Conservation (phyloP, 2,888 invertebrate genomes). For the Hydrotaea cyrtoneurina region DNA sequence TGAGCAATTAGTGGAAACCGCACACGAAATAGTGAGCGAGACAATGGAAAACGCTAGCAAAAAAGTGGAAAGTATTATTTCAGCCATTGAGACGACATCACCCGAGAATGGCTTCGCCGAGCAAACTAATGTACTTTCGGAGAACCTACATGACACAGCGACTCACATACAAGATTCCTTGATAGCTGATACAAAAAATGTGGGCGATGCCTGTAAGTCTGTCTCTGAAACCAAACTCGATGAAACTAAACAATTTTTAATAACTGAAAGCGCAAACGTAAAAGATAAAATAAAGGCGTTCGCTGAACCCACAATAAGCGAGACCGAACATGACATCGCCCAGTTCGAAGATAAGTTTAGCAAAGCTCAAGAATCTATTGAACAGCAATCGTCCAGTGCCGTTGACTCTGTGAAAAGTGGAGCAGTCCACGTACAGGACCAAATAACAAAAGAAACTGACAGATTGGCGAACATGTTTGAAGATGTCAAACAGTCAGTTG, state of each 20-base stretch:
- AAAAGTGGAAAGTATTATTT: slow-evolving; percentile 75
- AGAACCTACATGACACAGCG: not conserved
- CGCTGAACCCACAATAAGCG: slow-evolving; percentile 36
- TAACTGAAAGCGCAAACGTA: slow-evolving; percentile 33
- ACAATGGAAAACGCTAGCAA: slow-evolving; percentile 69
- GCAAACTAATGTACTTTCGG: not conserved
- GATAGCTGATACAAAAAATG: slow-evolving; percentile 7
- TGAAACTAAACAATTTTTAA: slow-evolving; percentile 14
- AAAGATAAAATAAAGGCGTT: slow-evolving; percentile 58
- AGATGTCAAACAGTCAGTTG: not conserved
- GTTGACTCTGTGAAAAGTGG: slow-evolving; percentile 40
- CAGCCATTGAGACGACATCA: slow-evolving; percentile 70
- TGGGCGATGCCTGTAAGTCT: not conserved
- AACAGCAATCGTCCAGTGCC: slow-evolving; percentile 36
- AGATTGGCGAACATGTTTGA: slow-evolving; percentile 6
- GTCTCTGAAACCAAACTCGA: slow-evolving; percentile 35
- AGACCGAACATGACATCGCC: slow-evolving; percentile 26
- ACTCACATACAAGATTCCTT: slow-evolving; percentile 38
- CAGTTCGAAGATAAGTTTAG: slow-evolving; percentile 24
- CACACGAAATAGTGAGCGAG: slow-evolving; percentile 68
- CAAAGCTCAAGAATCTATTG: slow-evolving; percentile 41
- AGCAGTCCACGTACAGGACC: slow-evolving; percentile 13
- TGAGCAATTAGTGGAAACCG: slow-evolving; percentile 60
- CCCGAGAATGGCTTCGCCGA: slow-evolving; percentile 23
- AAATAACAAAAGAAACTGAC: slow-evolving; percentile 5